Evolutionary conservation across 1,140 invertebrate genomes (phyloP).

Genomic region (Triops longicaudatus): DNA sequence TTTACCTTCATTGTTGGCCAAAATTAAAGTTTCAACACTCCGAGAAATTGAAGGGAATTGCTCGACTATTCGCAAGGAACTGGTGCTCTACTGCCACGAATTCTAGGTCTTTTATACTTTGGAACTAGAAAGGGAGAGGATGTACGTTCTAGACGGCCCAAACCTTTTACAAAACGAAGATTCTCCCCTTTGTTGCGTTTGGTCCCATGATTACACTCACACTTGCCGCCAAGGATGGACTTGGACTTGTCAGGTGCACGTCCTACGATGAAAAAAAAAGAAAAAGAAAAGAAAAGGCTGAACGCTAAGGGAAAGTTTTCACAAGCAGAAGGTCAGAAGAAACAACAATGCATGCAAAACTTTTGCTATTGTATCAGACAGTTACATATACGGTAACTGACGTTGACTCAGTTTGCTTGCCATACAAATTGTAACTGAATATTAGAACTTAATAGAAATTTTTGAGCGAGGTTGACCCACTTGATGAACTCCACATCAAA

Average conservation of each 20-base stretch:
- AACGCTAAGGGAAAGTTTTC: neutral
- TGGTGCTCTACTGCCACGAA: neutral
- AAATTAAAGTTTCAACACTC: neutral
- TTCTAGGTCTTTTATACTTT: neutral
- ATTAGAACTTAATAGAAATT: no score
- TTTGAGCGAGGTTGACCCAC: no score
- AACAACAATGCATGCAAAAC: neutral
- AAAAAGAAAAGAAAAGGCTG: no score
- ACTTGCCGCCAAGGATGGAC: neutral
- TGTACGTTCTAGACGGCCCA: neutral
- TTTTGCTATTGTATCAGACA: neutral
- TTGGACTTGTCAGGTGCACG: neutral
- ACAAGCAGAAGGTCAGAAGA: neutral
- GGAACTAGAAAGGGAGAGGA: neutral
- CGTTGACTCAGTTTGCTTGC: no score
- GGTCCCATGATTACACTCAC: neutral
- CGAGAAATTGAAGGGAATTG: neutral
- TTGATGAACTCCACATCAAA: no score
- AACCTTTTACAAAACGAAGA: neutral
- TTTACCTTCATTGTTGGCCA: neutral
- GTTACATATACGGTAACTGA: no score
- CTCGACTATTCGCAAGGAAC: neutral
- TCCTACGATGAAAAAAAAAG: no score
- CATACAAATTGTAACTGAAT: no score
- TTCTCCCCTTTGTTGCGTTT: neutral